These are phyloP conservation scores for Meloidogyne floridensis DNA, from an alignment of 1,140 invertebrate genomes.

Conservation along the genomic window DNA sequence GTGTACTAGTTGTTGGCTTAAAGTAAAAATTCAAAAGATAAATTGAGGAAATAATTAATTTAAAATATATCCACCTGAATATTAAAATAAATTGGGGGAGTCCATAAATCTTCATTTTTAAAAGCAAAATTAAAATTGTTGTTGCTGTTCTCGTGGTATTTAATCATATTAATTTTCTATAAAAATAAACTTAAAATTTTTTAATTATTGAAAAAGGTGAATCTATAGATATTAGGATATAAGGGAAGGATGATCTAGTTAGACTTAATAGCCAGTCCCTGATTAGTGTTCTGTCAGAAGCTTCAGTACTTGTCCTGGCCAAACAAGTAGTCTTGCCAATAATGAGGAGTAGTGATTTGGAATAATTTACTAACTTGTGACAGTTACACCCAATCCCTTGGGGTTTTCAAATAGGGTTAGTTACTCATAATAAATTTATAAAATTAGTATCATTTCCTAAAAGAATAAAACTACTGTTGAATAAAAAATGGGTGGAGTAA, in stretches of 20 bases:
- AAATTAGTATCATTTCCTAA: neutral
- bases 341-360: too few species aligned
- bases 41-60: neutral
- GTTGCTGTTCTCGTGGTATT: neutral
- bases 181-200: neutral
- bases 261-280: too few species aligned
- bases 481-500: neutral
- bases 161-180: neutral
- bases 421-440: neutral
- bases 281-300: too few species aligned
- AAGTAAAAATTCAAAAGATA: neutral
- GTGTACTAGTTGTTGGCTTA: neutral
- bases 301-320: too few species aligned
- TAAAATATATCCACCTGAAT: neutral
- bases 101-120: neutral
- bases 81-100: neutral
- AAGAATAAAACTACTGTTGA: neutral
- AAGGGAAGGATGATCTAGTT: too few species aligned
- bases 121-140: neutral
- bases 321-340: too few species aligned
- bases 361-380: too few species aligned
- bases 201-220: neutral
- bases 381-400: too few species aligned
- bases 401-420: too few species aligned
- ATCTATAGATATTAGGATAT: too few species aligned